These are phyloP conservation scores for Anas platyrhynchos DNA, from an alignment of 2,113 vertebrate species.

Conservation along the genomic window DNA sequence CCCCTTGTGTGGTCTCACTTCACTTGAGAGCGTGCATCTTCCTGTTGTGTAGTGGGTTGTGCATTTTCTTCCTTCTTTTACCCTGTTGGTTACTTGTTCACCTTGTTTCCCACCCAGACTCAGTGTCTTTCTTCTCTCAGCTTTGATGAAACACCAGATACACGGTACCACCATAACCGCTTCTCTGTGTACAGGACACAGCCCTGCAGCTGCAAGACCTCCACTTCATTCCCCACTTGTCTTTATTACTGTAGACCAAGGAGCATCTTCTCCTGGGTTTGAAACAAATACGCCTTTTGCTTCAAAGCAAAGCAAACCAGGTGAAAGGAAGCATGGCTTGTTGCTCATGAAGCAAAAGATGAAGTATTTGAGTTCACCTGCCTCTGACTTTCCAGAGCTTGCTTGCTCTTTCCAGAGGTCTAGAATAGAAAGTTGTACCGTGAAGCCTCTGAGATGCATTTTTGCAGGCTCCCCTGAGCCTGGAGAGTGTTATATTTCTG, in stretches of 20 bases:
- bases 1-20: not conserved
- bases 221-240: not conserved
- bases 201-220: not conserved
- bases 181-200: accelerated
- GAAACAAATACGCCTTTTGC: not conserved
- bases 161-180: not conserved
- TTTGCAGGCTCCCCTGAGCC: not conserved
- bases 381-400: not conserved
- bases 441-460: not conserved
- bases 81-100: not conserved
- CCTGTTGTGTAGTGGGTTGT: not conserved
- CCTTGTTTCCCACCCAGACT: not conserved
- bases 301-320: not conserved
- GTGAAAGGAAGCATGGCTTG: not conserved
- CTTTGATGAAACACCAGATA: not conserved
- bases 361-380: not conserved
- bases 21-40: not conserved
- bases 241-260: not conserved
- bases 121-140: not conserved
- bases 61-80: not conserved
- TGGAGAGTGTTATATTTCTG: not conserved
- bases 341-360: not conserved
- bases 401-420: not conserved
- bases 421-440: not conserved
- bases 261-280: not conserved